Conservation (phyloP, 2,797 vertebrate genomes). For the Schizothorax lantsangensis region DNA sequence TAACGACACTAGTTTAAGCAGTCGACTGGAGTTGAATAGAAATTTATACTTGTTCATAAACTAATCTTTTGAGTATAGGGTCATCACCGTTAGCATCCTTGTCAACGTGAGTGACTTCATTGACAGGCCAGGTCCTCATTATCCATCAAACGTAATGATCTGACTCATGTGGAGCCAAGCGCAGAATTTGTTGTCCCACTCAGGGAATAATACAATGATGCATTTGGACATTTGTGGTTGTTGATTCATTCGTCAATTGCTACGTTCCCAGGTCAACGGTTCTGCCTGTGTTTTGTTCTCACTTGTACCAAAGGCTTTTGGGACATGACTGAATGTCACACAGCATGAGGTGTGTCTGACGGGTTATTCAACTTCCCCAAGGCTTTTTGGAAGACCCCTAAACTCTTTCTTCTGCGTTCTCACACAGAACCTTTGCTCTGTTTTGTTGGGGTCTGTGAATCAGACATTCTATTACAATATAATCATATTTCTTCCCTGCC, state of each 20-base stretch:
- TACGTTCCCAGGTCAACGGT: constrained; percentile 63
- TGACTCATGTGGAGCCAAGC: constrained; percentile 9
- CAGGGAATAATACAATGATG: constrained; percentile 47
- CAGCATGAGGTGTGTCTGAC: constrained; percentile 63
- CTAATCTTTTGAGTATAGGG: not conserved
- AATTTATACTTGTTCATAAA: not conserved
- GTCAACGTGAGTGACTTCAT: constrained; percentile 24
- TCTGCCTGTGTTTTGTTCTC: constrained; percentile 62
- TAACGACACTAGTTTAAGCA: not conserved
- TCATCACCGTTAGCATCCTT: not conserved
- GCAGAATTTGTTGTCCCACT: constrained; percentile 23
- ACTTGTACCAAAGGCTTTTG: constrained; percentile 62
- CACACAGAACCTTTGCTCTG: constrained; percentile 48
- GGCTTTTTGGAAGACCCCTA: constrained; percentile 57
- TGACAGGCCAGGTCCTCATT: constrained; percentile 19
- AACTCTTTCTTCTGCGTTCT: constrained; percentile 44
- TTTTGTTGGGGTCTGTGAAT: constrained; percentile 60
- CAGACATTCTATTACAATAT: constrained; percentile 60
- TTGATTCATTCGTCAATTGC: constrained; percentile 69
- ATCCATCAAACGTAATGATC: constrained; percentile 14
- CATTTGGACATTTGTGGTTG: constrained; percentile 64
- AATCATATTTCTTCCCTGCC: constrained; percentile 54
- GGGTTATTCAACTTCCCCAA: constrained; percentile 61
- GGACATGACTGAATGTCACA: constrained; percentile 59
- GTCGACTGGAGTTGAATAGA: not conserved